Evolutionary conservation across 2,113 vertebrate genomes (phyloP), one percentile per base, ranked within the genome.

Genomic region (Oryctolagus cuniculus): DNA sequence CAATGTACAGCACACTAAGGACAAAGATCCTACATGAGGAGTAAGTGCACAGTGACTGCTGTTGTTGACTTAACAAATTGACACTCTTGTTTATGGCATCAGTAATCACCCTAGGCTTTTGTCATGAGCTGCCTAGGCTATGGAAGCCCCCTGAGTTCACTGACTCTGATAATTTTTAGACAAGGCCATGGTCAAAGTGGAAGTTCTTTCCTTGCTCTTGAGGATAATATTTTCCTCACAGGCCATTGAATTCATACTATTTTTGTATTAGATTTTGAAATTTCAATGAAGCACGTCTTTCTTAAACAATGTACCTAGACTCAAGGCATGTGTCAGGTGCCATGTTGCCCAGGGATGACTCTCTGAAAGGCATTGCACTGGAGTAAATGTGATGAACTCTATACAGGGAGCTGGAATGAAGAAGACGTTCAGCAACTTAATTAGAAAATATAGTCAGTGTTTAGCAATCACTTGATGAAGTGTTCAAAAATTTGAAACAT

Each of bases 241-340:
- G 81, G 12, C 0, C 16, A 44, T 34, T 87, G 49, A 80, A 73
- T 89, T 38, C 8, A n/a, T 15, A 51, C 12, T 2, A 64, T 24
- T 69, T 84, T 93, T 31, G 16, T 31, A n/a, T 64, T 36, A 61
- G 15, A 51, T 31, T 92, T 81, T 90, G 4, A 94, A 96, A 92
- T 88, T 69, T 82, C 38, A 53, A 6, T 64, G 58, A 55, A 61
- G 22, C 8, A 22, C 49, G 69, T 87, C 73, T n/a, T 21, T 51
- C 29, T n/a, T 12, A 75, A 92, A 73, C 0, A 53, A 29, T 13
- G 84, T 22, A n/a, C 16, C 19, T 87, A 13, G 44, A 78, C 80
- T 85, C 31, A 27, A 81, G 92, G 51, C 67, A 25, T 36, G 17
- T 34, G 70, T 89, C 27, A 27, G 6, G 27, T 53, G 72, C 77